Evolutionary conservation across 2,888 invertebrate genomes (phyloP).

Genomic region (Molorchus minor): DNA sequence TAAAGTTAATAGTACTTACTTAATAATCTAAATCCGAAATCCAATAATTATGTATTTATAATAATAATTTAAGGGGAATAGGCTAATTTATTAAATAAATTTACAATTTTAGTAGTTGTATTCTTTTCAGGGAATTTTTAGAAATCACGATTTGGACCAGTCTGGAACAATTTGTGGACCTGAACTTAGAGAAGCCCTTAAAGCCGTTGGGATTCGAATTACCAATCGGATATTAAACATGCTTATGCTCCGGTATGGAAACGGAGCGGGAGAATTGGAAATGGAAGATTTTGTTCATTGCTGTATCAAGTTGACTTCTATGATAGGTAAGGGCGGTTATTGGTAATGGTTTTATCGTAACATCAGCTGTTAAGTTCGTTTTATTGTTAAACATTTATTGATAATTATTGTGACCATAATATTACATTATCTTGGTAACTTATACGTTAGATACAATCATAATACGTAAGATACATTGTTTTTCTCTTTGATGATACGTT

Average conservation of each 20-base stretch:
- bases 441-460: too few relatives aligned
- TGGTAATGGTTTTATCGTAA: not conserved
- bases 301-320: constrained; percentile 88
- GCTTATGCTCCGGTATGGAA: constrained; percentile 89
- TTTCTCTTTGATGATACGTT: too few relatives aligned
- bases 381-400: not conserved
- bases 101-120: too few relatives aligned
- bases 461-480: too few relatives aligned
- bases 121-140: constrained; percentile 85
- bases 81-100: too few relatives aligned
- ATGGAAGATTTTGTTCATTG: constrained; percentile 96
- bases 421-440: not conserved
- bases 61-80: too few relatives aligned
- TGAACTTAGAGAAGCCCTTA: constrained; percentile 83
- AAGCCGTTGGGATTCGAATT: constrained; percentile 86
- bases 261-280: constrained; percentile 80
- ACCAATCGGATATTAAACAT: constrained; percentile 89
- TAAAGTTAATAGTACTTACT: too few relatives aligned
- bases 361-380: not conserved
- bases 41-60: too few relatives aligned
- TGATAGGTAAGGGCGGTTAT: constrained; percentile 77
- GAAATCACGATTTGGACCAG: constrained; percentile 82
- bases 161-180: constrained; percentile 82
- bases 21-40: too few relatives aligned
- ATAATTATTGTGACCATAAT: not conserved